Evolutionary conservation across 2,888 invertebrate genomes (phyloP), one percentile per base, ranked within the genome.

Genomic region (Ornithoptera alexandrae): DNA sequence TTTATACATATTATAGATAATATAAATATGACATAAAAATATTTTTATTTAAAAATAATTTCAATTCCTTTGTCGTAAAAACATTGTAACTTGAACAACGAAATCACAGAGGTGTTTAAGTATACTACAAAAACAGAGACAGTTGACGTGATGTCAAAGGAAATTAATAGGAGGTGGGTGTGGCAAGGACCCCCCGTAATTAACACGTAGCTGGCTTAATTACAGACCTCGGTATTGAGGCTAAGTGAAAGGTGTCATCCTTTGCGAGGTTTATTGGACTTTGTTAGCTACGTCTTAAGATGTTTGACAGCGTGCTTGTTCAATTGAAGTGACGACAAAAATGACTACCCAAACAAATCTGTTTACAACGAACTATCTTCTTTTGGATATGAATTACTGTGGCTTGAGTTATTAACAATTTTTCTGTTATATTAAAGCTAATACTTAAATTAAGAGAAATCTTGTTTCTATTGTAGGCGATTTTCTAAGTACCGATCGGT

Each of bases 181-280:
- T 82, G 84, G 84, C 75, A 75, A 76, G 74, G 80, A 79, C 74
- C 77, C 76, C 72, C 76, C 70, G 79, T 88, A 89, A 90, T 90
- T 90, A 90, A 89, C 88, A 85, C 88, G 82, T 80, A 78, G 80
- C 77, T 71, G 78, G 80, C 81, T 88, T 90, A 90, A 90, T 90
- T 89, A 89, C 84, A 78, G 76, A 71, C 79, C 68, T 66, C 76
- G 81, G 53, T 79, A 82, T 83, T 81, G 83, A 80, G 85, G 83
- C 79, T 84, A 83, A 88, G 84, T 87, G 86, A 88, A 86, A 89
- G 86, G 86, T 88, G 89, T 88, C 88, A 85, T 72, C 72, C 71
- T 65, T 67, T 57, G 68, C 46, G n/a, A 56, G 36, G 67, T 67
- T 76, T 73, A 74, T 75, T 72, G 70, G 68, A 69, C 61, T 69